Evolutionary conservation across 2,797 vertebrate genomes (phyloP), one percentile per base, ranked within the genome.

Genomic region (Alfaro cultratus): DNA sequence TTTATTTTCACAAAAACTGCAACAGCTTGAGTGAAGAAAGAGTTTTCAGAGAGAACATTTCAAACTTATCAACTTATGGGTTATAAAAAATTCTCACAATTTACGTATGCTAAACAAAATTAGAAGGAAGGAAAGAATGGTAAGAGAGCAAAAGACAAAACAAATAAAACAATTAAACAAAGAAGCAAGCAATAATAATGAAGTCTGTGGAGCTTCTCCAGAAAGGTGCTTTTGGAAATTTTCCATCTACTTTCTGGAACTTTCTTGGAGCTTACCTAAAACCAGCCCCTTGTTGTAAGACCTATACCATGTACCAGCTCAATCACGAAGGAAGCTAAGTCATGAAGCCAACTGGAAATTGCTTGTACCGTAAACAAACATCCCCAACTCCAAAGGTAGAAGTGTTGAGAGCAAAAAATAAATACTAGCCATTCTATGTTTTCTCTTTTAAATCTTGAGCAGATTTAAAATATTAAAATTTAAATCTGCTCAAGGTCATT

Each of bases 1-100:
- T 75, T 70, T 74, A 39, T 23, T 16, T 8, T 70, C 39, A 47
- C 60, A 82, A 78, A 73, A 77, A 73, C 10, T 18, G 9, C 1
- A 53, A 73, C 21, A 43, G 29, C 0, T 23, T 29, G 36, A 36
- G 26, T 70, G 23, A 79, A 49, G 36, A 68, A 36, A 36, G 16
- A 8, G 60, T 36, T 62, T 62, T 34, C 31, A 62, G 31, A 18
- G 29, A 8, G 31, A 29, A 62, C 7, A 62, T 34, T 34, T 62
- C 31, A 34, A 62, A 62, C 45, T 46, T 46, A 62, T 62, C 15
- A 62, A 29, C 60, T 18, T 62, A 18, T 34, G 16, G 31, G 7
- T 34, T 62, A 34, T 18, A 62, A 60, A 62, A 8, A 18, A 62
- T 62, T 31, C 13, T n/a, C 57, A 15, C 13, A 62, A 62, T 62